Evolutionary conservation across 2,888 invertebrate species (phyloP).

Genomic region (Apocheima hispidaria): DNA sequence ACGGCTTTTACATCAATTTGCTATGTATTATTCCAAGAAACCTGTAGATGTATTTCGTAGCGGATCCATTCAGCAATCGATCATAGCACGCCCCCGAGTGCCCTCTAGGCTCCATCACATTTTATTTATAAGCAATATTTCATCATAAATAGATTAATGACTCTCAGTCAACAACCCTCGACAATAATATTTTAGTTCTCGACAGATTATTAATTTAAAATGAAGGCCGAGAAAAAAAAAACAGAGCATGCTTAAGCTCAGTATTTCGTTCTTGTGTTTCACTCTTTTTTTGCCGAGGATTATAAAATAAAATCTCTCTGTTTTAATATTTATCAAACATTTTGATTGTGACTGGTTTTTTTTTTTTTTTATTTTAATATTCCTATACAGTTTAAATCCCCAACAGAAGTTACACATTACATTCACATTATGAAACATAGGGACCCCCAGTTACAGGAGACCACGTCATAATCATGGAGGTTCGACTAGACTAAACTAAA

Average conservation of each 20-base stretch:
- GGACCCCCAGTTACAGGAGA: no score
- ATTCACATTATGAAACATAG: no score
- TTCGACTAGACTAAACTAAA: no score
- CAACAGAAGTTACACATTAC: no score
- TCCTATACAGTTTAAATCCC: no score
- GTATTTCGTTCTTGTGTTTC: no score
- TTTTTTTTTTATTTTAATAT: no score
- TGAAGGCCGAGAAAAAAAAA: slow-evolving; percentile 13
- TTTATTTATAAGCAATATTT: slow-evolving; percentile 17
- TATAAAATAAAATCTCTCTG: no score
- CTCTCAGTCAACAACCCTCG: slow-evolving; percentile 18
- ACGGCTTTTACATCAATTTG: neutral
- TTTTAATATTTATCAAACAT: no score
- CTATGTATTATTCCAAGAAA: neutral
- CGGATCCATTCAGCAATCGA: slow-evolving; percentile 23
- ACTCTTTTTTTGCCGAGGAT: no score
- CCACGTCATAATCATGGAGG: no score
- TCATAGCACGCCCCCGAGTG: slow-evolving; percentile 9
- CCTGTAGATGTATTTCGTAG: slow-evolving; percentile 3
- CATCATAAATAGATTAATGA: slow-evolving; percentile 14
- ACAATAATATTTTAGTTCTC: slow-evolving; percentile 19
- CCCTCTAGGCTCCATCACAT: slow-evolving; percentile 4
- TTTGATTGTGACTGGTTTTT: no score
- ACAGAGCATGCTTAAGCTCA: slow-evolving; percentile 8
- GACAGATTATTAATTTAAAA: slow-evolving; percentile 23